phyloP scores from a whole-genome alignment of 1,140 invertebrate genomes.

The Brachionus plicatilis region DNA sequence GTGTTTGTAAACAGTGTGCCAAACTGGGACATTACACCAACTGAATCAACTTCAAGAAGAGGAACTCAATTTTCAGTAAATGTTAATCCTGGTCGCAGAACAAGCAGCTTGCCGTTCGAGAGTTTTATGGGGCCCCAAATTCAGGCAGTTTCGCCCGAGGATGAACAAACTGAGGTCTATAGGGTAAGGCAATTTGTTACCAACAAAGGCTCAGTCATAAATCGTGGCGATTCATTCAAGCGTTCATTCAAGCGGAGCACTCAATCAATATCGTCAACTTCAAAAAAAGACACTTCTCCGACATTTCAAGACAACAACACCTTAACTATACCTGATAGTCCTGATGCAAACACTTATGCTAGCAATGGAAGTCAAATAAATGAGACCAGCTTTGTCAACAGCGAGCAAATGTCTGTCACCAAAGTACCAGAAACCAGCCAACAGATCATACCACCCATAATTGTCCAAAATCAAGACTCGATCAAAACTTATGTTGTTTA shows the following conservation, averaged over 20 bases:
- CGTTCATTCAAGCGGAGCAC: slow-evolving; percentile 35
- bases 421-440: not conserved
- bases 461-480: not conserved
- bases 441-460: not conserved
- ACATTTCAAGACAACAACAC: not conserved
- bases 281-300: not conserved
- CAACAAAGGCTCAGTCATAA: slow-evolving; percentile 18
- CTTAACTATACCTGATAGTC: slow-evolving; percentile 8
- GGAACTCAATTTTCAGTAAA: slow-evolving; percentile 30
- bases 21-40: not conserved
- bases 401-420: not conserved
- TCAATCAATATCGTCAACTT: slow-evolving; percentile 38
- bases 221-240: slow-evolving; percentile 37
- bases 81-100: not conserved
- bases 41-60: not conserved
- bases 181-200: slow-evolving; percentile 37
- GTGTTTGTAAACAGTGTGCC: not conserved
- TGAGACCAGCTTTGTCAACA: slow-evolving; percentile 8
- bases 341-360: not conserved
- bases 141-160: not conserved
- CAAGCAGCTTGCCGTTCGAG: slow-evolving; percentile 6
- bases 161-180: slow-evolving; percentile 13
- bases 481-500: slow-evolving; percentile 27
- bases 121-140: not conserved
- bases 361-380: not conserved